phyloP scores from a whole-genome alignment of 2,113 vertebrate species.

The Halichoerus grypus region DNA sequence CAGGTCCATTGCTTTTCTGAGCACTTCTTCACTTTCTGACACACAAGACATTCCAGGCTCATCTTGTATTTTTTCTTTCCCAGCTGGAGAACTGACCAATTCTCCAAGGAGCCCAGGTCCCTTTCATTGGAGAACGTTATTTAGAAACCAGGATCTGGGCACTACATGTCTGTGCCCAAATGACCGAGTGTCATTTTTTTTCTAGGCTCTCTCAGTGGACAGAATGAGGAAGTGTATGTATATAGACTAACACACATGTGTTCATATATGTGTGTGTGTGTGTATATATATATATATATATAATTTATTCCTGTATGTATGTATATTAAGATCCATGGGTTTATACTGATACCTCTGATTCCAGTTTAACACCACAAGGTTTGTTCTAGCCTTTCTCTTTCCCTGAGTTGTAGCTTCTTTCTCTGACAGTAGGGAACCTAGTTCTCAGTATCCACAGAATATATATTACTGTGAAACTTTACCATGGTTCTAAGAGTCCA shows the following conservation, averaged over 20 bases:
- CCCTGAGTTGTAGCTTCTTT: conserved; percentile 16
- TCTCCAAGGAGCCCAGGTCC: not conserved
- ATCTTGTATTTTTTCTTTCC: not conserved
- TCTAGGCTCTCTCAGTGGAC: not conserved
- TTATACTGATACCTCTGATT: not conserved
- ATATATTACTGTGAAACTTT: not conserved
- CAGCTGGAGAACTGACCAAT: not conserved
- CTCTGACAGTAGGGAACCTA: not conserved
- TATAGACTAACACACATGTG: not conserved
- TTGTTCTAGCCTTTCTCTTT: not conserved
- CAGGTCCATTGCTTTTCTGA: not conserved
- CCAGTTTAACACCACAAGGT: not conserved
- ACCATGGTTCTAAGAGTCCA: not conserved
- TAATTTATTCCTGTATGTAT: not conserved
- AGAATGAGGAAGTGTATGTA: not conserved
- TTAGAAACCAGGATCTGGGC: not conserved
- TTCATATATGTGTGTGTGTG: not conserved
- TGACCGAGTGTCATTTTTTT: not conserved
- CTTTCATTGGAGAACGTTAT: not conserved
- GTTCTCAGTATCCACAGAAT: not conserved
- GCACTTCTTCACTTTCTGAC: not conserved
- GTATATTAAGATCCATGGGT: not conserved
- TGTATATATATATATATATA: not conserved
- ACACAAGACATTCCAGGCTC: not conserved
- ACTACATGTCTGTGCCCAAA: not conserved